phyloP scores from a whole-genome alignment of 2,113 vertebrate species.

The Indicator indicator region DNA sequence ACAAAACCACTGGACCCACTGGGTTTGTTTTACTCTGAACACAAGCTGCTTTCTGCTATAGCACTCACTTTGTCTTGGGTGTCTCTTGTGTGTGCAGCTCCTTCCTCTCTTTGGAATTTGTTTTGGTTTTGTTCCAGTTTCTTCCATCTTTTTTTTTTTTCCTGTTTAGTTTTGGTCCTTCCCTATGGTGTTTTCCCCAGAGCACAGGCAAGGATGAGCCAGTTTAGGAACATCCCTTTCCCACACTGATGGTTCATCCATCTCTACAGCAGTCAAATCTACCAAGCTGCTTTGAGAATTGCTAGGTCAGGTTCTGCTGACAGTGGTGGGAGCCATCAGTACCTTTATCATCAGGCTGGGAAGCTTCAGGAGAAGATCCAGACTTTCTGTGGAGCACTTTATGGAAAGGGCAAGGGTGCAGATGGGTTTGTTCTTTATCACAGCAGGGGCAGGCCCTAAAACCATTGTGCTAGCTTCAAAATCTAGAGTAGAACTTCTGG shows the following conservation, averaged over 20 bases:
- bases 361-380: neutral
- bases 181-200: neutral
- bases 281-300: neutral
- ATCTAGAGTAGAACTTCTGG: neutral
- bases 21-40: slow-evolving; percentile 65
- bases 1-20: slow-evolving; percentile 50
- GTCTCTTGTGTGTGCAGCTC: slow-evolving; percentile 38
- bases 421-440: neutral
- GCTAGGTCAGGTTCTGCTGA: neutral
- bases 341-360: neutral
- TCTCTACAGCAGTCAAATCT: neutral
- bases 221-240: neutral
- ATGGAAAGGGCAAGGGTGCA: neutral
- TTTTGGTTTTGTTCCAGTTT: slow-evolving; percentile 14
- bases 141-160: neutral
- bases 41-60: slow-evolving; percentile 42
- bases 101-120: slow-evolving; percentile 38
- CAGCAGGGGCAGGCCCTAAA: neutral
- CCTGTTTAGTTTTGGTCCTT: neutral
- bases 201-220: neutral
- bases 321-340: neutral
- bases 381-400: neutral
- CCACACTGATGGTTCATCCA: neutral
- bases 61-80: slow-evolving; percentile 25
- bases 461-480: neutral